These are phyloP conservation scores for Xestia ashworthii DNA, from an alignment of 2,888 invertebrate species.

Conservation along the genomic window DNA sequence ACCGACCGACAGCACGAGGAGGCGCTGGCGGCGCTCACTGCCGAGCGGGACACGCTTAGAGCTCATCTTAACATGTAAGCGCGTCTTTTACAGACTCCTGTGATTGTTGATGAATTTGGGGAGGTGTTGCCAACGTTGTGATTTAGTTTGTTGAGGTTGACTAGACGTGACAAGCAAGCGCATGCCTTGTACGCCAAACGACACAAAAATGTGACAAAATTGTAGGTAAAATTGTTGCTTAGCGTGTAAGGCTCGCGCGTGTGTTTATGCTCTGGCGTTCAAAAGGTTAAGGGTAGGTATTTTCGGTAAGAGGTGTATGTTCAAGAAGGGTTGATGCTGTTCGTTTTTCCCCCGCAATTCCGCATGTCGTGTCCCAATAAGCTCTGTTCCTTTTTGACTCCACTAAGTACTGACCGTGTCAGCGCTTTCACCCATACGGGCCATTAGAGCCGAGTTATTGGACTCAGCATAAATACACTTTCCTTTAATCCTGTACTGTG, in stretches of 20 bases:
- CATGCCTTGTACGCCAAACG: too few relatives aligned
- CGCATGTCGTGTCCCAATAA: neutral
- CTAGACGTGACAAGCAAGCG: neutral
- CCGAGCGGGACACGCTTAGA: constrained; percentile 81
- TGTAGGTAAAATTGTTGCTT: too few relatives aligned
- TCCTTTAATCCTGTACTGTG: too few relatives aligned
- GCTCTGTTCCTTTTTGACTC: neutral
- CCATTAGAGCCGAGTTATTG: neutral
- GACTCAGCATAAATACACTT: neutral
- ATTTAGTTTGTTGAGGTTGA: neutral
- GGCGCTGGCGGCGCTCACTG: constrained; percentile 78
- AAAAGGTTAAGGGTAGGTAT: neutral
- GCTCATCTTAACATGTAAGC: constrained; percentile 82
- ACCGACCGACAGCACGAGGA: constrained; percentile 86
- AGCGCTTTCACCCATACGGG: neutral
- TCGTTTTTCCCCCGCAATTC: neutral
- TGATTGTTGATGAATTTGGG: neutral
- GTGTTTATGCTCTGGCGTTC: too few relatives aligned
- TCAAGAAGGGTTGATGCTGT: neutral
- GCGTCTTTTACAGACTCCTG: neutral
- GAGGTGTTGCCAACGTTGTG: neutral
- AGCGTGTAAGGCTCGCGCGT: too few relatives aligned
- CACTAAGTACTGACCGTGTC: neutral
- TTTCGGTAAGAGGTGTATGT: neutral
- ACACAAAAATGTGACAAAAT: too few relatives aligned